Conservation (phyloP, 2,113 vertebrate species). For the Amphiprion ocellaris region DNA sequence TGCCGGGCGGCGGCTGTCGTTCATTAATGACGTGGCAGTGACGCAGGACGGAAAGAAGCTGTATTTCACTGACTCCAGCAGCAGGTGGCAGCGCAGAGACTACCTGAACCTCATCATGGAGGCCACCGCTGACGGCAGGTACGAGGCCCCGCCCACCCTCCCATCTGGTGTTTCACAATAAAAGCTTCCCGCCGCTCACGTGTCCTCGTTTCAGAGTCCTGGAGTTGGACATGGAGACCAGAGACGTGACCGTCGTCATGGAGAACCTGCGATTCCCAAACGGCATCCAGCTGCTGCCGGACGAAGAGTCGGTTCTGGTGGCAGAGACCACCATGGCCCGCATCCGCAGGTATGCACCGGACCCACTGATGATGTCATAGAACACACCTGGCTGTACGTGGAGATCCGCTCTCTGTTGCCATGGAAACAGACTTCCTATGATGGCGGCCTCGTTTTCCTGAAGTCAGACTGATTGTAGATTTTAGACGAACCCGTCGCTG, state of each 20-base stretch:
- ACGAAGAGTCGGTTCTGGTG: constrained; percentile 96
- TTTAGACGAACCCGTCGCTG: no score
- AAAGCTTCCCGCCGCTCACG: background rate
- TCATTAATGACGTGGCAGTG: constrained; percentile 93
- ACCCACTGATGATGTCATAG: background rate
- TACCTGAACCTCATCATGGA: constrained; percentile 93
- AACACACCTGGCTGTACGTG: no score
- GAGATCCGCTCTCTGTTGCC: no score
- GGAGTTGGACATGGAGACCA: constrained; percentile 90
- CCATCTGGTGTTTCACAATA: constrained; percentile 14
- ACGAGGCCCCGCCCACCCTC: constrained; percentile 20
- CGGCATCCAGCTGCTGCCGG: constrained; percentile 93
- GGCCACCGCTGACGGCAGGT: constrained; percentile 94
- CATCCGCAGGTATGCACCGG: constrained; percentile 87
- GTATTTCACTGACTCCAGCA: constrained; percentile 97
- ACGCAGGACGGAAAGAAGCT: constrained; percentile 94
- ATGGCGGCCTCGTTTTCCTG: no score
- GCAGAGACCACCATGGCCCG: constrained; percentile 96
- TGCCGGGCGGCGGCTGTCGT: constrained; percentile 91
- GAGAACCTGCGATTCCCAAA: constrained; percentile 94
- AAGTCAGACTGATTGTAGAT: no score
- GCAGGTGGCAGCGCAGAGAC: constrained; percentile 95
- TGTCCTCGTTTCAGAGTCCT: constrained; percentile 84
- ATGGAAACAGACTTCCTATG: no score
- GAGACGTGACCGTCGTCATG: constrained; percentile 93